Percentiles rank a stretch among this genome's conserved stretches.
Conservation (phyloP, 2,888 invertebrate species). For the Herminia tarsipennalis region DNA sequence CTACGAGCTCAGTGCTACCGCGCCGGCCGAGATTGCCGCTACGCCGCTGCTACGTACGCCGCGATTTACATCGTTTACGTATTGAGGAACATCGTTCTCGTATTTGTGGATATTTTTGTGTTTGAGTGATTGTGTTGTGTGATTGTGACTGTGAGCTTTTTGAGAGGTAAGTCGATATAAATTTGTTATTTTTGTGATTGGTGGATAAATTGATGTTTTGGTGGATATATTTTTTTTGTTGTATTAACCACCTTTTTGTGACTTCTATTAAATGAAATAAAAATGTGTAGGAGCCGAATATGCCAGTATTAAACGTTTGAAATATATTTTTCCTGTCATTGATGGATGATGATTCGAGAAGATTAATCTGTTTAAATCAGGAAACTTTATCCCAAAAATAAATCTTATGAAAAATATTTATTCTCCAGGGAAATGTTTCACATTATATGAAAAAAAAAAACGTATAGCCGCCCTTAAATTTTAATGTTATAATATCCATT, state of each 20-base stretch:
- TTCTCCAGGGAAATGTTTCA: neutral
- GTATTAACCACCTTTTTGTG: neutral
- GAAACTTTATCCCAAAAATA: neutral
- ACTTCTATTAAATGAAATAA: neutral
- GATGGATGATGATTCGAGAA: slow-evolving; percentile 9
- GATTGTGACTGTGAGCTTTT: slow-evolving; percentile 33
- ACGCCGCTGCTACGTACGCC: slow-evolving; percentile 38
- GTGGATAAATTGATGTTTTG: neutral
- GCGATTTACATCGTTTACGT: slow-evolving; percentile 38
- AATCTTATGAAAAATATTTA: slow-evolving; percentile 1
- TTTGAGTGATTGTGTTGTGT: slow-evolving; percentile 41
- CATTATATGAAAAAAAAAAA: no score
- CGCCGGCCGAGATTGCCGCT: slow-evolving; percentile 49
- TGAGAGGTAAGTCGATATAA: slow-evolving; percentile 30
- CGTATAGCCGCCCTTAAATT: neutral
- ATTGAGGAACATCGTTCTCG: slow-evolving; percentile 34
- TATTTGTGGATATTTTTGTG: slow-evolving; percentile 42
- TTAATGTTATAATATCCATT: no score
- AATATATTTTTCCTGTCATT: slow-evolving; percentile 12
- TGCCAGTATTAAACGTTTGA: slow-evolving; percentile 25
- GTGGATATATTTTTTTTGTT: neutral
- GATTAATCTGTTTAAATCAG: slow-evolving; percentile 6
- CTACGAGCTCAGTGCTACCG: slow-evolving; percentile 65
- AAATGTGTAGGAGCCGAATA: no score
- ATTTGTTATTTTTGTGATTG: neutral